phyloP scores from a whole-genome alignment of 2,113 vertebrate species.

The Trogon melanurus region DNA sequence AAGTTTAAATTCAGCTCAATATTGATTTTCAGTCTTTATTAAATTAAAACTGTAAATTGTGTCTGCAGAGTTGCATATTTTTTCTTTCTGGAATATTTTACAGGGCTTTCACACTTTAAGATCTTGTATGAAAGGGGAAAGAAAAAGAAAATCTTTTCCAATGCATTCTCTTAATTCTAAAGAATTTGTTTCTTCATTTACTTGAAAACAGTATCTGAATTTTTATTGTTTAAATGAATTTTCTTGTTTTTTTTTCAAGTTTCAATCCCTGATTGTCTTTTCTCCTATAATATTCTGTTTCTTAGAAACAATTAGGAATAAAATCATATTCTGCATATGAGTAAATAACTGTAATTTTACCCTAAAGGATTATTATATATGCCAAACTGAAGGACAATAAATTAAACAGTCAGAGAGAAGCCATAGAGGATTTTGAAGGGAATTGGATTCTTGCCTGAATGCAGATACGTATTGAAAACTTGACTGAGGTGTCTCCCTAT shows the following conservation, averaged over 20 bases:
- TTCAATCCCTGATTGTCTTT: background rate
- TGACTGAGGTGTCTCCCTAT: background rate
- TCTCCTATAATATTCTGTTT: background rate
- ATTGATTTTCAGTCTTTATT: conserved; percentile 7
- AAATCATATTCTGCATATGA: background rate
- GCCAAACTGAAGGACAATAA: background rate
- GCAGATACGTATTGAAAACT: background rate
- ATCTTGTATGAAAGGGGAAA: background rate
- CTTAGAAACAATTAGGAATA: background rate
- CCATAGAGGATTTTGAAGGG: background rate
- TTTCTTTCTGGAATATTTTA: background rate
- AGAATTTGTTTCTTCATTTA: background rate
- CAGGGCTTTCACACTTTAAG: background rate
- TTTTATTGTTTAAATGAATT: background rate
- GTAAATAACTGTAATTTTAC: background rate
- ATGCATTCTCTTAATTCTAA: background rate
- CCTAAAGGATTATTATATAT: background rate
- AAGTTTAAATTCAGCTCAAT: background rate
- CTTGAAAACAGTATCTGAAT: background rate
- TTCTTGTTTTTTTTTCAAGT: background rate
- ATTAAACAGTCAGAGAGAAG: background rate
- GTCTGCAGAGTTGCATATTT: background rate
- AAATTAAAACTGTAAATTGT: conserved; percentile 5
- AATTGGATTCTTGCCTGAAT: background rate
- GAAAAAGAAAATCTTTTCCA: background rate